Percentiles rank a stretch among this genome's conserved stretches.
Conservation (phyloP, 1,140 invertebrate species). For the Leptinotarsa defecta region DNA sequence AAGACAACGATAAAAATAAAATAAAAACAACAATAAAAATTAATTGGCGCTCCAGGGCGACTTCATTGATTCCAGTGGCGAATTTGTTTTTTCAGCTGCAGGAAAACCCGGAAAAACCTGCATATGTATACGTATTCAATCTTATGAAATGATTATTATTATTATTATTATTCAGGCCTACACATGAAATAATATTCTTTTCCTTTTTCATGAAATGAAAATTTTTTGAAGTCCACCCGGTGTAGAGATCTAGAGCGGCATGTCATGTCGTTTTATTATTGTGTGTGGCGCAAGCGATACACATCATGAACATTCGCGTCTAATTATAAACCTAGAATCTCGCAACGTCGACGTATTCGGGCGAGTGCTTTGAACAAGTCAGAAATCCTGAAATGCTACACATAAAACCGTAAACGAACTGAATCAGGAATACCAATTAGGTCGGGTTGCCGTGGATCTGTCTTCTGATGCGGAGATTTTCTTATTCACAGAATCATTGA, state of each 20-base stretch:
- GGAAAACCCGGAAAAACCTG: no score
- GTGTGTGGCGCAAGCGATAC: conserved; percentile 19
- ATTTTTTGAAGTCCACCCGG: not conserved
- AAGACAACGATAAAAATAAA: no score
- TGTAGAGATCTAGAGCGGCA: conserved; percentile 12
- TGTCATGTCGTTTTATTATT: conserved; percentile 18
- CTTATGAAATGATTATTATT: no score
- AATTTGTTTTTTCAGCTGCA: no score
- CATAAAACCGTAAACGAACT: not conserved
- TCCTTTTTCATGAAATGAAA: no score
- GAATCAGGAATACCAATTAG: not conserved
- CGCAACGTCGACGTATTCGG: conserved; percentile 10
- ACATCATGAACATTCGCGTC: conserved; percentile 23
- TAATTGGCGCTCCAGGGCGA: no score
- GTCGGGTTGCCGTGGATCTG: not conserved
- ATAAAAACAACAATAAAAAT: no score
- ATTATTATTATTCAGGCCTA: no score
- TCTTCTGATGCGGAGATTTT: not conserved
- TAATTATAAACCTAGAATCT: conserved; percentile 24
- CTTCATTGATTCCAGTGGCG: no score
- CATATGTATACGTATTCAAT: no score
- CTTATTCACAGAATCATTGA: no score
- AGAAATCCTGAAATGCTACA: conserved; percentile 6
- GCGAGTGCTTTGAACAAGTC: conserved; percentile 12
- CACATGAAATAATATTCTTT: no score